A percentile compares a stretch with the other conserved stretches of the same genome.
Evolutionary conservation across 2,113 vertebrate species (phyloP).

Genomic region (Dendropsophus ebraccatus): DNA sequence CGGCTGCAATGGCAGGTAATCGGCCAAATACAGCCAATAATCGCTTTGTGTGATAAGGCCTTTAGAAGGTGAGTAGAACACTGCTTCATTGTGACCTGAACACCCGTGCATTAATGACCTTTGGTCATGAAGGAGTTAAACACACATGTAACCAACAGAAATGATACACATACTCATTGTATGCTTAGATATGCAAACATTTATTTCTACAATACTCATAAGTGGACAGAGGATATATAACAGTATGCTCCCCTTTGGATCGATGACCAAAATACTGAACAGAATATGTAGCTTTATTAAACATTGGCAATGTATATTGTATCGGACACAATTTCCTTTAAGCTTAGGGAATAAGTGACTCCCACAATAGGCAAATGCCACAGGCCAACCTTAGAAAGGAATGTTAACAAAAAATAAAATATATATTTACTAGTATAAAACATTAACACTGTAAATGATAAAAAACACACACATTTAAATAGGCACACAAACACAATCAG

Average conservation of each 20-base stretch:
- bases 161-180: background rate
- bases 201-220: conserved; percentile 48
- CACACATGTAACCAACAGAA: background rate
- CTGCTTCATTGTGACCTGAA: too few relatives aligned
- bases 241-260: background rate
- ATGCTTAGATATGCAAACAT: conserved; percentile 1
- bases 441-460: conserved; percentile 37
- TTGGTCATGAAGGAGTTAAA: too few relatives aligned
- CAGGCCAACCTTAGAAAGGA: background rate
- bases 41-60: too few relatives aligned
- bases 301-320: conserved; percentile 6
- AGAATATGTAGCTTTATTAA: conserved; percentile 50
- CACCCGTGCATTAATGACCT: too few relatives aligned
- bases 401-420: conserved; percentile 2
- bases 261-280: conserved; percentile 46
- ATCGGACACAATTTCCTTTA: background rate
- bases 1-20: too few relatives aligned
- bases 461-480: conserved; percentile 15
- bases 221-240: conserved; percentile 38
- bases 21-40: too few relatives aligned
- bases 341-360: background rate
- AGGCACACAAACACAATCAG: background rate
- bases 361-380: background rate
- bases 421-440: conserved; percentile 26
- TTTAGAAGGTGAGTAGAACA: too few relatives aligned